Base-by-base conservation (phyloP, 2,888 invertebrate species). In the Lasioglossum pauxillum region DNA sequence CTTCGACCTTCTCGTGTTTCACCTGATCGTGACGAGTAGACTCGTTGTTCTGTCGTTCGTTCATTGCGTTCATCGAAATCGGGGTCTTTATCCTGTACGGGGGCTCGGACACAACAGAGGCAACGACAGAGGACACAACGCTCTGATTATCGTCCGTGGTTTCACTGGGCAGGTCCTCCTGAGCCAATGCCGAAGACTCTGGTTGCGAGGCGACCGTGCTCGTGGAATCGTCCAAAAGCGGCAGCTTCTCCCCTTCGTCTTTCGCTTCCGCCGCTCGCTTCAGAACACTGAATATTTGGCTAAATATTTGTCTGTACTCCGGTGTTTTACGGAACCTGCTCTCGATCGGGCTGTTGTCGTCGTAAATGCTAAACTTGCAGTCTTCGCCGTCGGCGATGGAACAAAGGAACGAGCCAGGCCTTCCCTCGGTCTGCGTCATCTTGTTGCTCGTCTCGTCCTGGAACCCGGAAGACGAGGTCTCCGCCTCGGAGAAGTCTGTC, bases 331-430 rank as follows among this genome's bases (percentile, higher is more conserved):
- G 96, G 96, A 98, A 98, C 79, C 98, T 96, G 89, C 97, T 97
- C 93, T 98, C 98, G 94, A 98, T 97, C 0, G 98, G 97, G 92
- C 97, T 97, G 77, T 96, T 97, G 85, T 96, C 96, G 92, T 97
- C 97, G 93, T 98, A 98, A 93, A 98, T 98, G 94, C 98, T 98
- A 94, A 98, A 97, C 90, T 97, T 97, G 94, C 98, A 98, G 94
- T 98, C 98, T 91, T 98, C 98, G 19, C 98, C 98, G 93, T 98
- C 98, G 78, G 97, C 98, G 86, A 98, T 98, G 1, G 98, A 97
- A 95, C 98, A 98, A 77, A 98, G 95, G 95, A 98, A 97, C 27
- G 97, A 97, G n/a, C 98, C 98, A 0, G 97, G 97, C 19, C 97
- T 96, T 60, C 96, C 96, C 87, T 98, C 98, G 0, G 98, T 98